Evolutionary conservation across 2,797 vertebrate genomes (phyloP).

Genomic region (Oreortyx pictus): DNA sequence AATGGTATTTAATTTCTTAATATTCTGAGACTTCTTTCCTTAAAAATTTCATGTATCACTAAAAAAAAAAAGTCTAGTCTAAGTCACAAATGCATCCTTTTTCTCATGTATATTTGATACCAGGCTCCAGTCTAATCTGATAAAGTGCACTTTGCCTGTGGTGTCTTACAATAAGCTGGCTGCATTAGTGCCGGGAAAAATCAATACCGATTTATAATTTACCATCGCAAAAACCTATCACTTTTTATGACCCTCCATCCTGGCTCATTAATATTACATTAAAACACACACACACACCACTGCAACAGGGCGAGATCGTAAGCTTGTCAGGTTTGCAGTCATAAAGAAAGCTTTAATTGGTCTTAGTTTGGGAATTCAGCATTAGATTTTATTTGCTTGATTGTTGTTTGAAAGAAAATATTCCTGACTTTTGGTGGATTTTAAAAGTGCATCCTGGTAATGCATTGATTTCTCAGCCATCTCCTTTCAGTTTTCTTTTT

Average conservation of each 20-base stretch:
- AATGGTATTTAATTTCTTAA: slow-evolving; percentile 78
- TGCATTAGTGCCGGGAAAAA: slow-evolving; percentile 90
- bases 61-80: slow-evolving; percentile 79
- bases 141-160: slow-evolving; percentile 91
- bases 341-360: slow-evolving; percentile 85
- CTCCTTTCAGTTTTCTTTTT: background rate
- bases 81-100: slow-evolving; percentile 86
- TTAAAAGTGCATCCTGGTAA: slow-evolving; percentile 33
- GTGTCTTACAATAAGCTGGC: slow-evolving; percentile 90
- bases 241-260: slow-evolving; percentile 96
- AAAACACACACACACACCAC: slow-evolving; percentile 81
- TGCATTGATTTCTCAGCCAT: slow-evolving; percentile 27
- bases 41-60: slow-evolving; percentile 83
- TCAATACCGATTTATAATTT: slow-evolving; percentile 99
- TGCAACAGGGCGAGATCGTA: slow-evolving; percentile 82
- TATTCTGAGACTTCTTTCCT: slow-evolving; percentile 75
- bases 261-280: slow-evolving; percentile 99
- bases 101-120: slow-evolving; percentile 93
- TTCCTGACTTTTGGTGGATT: slow-evolving; percentile 49
- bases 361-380: slow-evolving; percentile 81
- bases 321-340: slow-evolving; percentile 82
- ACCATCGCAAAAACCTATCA: slow-evolving; percentile 96
- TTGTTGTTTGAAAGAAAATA: slow-evolving; percentile 25
- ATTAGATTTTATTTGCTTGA: slow-evolving; percentile 70
- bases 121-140: slow-evolving; percentile 88